A percentile compares a stretch with the other conserved stretches of the same genome.
These are phyloP conservation scores for Crepidodera aurea DNA, from an alignment of 2,888 invertebrate genomes.

Conservation along the genomic window DNA sequence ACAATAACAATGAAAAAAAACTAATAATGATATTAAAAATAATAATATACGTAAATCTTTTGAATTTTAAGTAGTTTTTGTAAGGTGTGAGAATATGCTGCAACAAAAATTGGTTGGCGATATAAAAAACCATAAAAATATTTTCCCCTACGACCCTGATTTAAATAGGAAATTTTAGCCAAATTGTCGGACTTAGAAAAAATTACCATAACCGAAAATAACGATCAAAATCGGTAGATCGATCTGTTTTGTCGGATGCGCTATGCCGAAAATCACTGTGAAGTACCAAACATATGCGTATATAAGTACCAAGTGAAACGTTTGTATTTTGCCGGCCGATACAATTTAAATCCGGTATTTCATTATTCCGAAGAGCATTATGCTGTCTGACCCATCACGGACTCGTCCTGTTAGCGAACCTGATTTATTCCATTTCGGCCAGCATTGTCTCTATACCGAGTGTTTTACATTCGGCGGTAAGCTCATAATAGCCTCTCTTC, in stretches of 20 bases:
- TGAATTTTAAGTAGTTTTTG: too few species aligned
- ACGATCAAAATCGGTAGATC: neutral
- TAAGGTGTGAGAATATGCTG: too few species aligned
- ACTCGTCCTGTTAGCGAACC: constrained; percentile 59
- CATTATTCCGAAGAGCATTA: constrained; percentile 59
- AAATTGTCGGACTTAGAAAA: neutral
- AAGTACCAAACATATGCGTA: constrained; percentile 47
- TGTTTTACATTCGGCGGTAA: constrained; percentile 50
- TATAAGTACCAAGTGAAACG: constrained; percentile 39
- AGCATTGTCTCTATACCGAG: constrained; percentile 54
- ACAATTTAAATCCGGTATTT: constrained; percentile 60
- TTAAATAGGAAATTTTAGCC: too few species aligned
- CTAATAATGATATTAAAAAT: too few species aligned
- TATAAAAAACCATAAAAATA: too few species aligned
- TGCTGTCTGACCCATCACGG: constrained; percentile 55
- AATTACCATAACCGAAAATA: neutral
- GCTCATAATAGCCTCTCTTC: constrained; percentile 49
- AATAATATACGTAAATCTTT: too few species aligned
- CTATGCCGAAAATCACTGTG: constrained; percentile 50
- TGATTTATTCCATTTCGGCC: constrained; percentile 60
- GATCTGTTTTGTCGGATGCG: constrained; percentile 7
- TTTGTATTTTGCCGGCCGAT: constrained; percentile 50
- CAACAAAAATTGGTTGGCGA: too few species aligned
- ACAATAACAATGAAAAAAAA: too few species aligned
- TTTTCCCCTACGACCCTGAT: too few species aligned